phyloP scores from a whole-genome alignment of 2,888 invertebrate species.

The Acrocera orbiculus region DNA sequence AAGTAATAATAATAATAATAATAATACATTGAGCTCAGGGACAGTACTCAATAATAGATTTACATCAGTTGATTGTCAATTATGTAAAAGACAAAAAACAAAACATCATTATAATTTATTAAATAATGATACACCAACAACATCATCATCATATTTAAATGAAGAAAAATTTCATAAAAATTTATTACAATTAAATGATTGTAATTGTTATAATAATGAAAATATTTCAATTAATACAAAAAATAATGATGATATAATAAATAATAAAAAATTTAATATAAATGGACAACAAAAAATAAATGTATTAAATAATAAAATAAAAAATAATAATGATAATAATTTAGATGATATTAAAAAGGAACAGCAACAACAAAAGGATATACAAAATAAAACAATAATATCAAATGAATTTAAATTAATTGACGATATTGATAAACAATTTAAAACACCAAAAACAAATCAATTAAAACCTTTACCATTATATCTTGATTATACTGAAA shows the following conservation, averaged over 20 bases:
- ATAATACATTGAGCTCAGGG: constrained; percentile 14
- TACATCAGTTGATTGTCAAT: constrained; percentile 24
- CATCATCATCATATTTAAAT: no score
- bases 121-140: constrained; percentile 5
- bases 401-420: no score
- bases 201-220: no score
- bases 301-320: not conserved
- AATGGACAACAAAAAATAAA: not conserved
- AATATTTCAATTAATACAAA: no score
- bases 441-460: constrained; percentile 15
- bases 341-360: not conserved
- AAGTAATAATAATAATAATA: constrained; percentile 30
- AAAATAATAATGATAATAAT: not conserved
- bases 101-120: constrained; percentile 21
- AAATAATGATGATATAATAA: no score
- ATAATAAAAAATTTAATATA: no score
- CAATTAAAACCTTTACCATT: constrained; percentile 3
- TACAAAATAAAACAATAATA: no score
- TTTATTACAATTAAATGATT: no score
- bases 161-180: no score
- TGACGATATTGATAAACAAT: constrained; percentile 8
- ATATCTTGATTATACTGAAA: constrained; percentile 2
- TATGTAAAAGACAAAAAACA: constrained; percentile 31
- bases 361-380: no score
- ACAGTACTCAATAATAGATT: no score